Percentiles rank a stretch among this genome's conserved stretches.
Conservation (phyloP, 2,888 invertebrate species). For the Rhynchonema sp. region DNA sequence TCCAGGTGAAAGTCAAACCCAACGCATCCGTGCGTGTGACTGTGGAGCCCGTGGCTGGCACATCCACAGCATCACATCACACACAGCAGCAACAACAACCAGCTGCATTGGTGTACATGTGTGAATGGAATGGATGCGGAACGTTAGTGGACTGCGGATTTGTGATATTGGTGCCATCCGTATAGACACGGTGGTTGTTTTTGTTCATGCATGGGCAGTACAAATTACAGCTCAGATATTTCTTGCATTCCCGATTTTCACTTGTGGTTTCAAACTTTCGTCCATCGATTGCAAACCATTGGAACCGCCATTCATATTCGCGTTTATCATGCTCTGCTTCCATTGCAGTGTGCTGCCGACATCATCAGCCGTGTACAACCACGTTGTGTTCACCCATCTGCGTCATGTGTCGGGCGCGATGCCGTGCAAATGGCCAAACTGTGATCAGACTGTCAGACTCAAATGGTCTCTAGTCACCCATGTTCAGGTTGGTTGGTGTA, state of each 20-base stretch:
- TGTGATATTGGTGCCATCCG: no score
- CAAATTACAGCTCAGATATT: no score
- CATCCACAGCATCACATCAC: no score
- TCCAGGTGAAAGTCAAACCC: no score
- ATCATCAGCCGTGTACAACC: slow-evolving; percentile 48
- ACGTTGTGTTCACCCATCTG: slow-evolving; percentile 65
- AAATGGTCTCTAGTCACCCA: slow-evolving; percentile 91
- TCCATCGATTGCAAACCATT: no score
- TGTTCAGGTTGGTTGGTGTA: no score
- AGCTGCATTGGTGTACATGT: slow-evolving; percentile 43
- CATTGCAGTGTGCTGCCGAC: slow-evolving; percentile 29
- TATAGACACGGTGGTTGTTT: no score
- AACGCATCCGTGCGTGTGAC: background rate
- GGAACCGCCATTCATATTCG: no score
- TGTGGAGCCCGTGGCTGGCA: slow-evolving; percentile 7
- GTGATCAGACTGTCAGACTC: slow-evolving; percentile 63
- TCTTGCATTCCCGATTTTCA: no score
- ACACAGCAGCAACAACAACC: no score
- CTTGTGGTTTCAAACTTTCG: no score
- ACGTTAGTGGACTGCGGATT: slow-evolving; percentile 32
- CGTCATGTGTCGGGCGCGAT: slow-evolving; percentile 47
- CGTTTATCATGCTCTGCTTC: background rate
- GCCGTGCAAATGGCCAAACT: slow-evolving; percentile 56
- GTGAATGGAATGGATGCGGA: slow-evolving; percentile 81
- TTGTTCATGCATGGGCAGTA: no score